phyloP scores from a whole-genome alignment of 2,113 vertebrate species.

The Tragelaphus scriptus region DNA sequence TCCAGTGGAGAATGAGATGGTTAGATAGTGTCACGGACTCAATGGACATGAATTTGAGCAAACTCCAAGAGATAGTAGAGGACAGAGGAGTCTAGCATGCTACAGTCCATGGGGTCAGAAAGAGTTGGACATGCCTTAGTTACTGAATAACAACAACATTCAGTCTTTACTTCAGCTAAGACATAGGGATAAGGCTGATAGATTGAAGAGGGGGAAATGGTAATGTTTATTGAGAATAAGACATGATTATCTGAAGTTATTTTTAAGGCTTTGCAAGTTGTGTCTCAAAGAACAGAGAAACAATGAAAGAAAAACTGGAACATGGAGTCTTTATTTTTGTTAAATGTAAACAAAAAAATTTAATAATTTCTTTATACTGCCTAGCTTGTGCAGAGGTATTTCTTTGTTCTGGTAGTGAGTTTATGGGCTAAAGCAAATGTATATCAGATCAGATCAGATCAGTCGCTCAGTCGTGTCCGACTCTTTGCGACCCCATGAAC shows the following conservation, averaged over 20 bases:
- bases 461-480: too few species aligned
- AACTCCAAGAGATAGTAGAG: not conserved
- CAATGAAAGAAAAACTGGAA: not conserved
- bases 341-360: conserved; percentile 8
- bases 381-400: not conserved
- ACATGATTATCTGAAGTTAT: not conserved
- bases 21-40: not conserved
- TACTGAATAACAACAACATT: not conserved
- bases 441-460: too few species aligned
- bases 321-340: not conserved
- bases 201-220: not conserved
- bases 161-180: not conserved
- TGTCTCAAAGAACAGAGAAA: not conserved
- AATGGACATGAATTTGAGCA: not conserved
- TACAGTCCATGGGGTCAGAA: not conserved
- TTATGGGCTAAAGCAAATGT: not conserved
- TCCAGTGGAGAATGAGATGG: not conserved
- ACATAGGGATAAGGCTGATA: not conserved
- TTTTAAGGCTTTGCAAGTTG: not conserved
- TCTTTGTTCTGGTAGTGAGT: not conserved
- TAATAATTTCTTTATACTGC: not conserved
- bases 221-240: not conserved
- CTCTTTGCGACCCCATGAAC: too few species aligned
- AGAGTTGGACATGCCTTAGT: not conserved
- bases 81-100: not conserved